Conservation (phyloP, 2,888 invertebrate species). For the Volucella bombylans region DNA sequence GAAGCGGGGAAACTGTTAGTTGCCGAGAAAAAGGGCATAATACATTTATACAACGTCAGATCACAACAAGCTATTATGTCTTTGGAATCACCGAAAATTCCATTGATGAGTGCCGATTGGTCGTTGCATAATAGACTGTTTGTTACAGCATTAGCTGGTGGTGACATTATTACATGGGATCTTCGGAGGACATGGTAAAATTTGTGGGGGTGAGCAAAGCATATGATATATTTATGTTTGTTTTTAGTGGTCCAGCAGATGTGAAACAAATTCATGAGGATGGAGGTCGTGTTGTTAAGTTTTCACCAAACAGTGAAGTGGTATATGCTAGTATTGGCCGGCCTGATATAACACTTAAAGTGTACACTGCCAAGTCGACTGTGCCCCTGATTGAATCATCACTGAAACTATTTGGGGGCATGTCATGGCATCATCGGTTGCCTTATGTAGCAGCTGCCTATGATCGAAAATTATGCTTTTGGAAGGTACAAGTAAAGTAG, state of each 20-base stretch:
- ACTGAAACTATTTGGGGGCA: conserved; percentile 84
- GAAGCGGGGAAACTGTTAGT: conserved; percentile 88
- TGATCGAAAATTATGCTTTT: conserved; percentile 85
- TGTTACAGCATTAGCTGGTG: conserved; percentile 86
- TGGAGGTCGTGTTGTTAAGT: conserved; percentile 85
- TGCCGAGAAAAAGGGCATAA: conserved; percentile 89
- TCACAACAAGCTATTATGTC: conserved; percentile 87
- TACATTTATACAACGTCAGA: conserved; percentile 88
- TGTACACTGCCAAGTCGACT: conserved; percentile 85
- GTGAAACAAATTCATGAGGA: conserved; percentile 85
- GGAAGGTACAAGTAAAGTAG: conserved; percentile 83
- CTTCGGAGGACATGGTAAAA: conserved; percentile 86
- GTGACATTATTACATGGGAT: conserved; percentile 88
- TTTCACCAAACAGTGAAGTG: conserved; percentile 86
- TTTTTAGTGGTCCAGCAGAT: conserved; percentile 85
- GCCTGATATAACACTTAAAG: conserved; percentile 86
- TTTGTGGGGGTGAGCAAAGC: conserved; percentile 58
- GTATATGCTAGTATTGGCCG: conserved; percentile 87
- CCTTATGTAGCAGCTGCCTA: conserved; percentile 85
- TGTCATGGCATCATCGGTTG: conserved; percentile 86
- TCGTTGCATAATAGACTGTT: conserved; percentile 84
- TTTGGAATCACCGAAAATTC: conserved; percentile 85
- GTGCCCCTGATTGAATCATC: conserved; percentile 83
- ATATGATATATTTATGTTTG: too few species aligned
- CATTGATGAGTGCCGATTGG: conserved; percentile 89